phyloP scores from a whole-genome alignment of 2,797 vertebrate genomes.

The Synaphobranchus kaupii region DNA sequence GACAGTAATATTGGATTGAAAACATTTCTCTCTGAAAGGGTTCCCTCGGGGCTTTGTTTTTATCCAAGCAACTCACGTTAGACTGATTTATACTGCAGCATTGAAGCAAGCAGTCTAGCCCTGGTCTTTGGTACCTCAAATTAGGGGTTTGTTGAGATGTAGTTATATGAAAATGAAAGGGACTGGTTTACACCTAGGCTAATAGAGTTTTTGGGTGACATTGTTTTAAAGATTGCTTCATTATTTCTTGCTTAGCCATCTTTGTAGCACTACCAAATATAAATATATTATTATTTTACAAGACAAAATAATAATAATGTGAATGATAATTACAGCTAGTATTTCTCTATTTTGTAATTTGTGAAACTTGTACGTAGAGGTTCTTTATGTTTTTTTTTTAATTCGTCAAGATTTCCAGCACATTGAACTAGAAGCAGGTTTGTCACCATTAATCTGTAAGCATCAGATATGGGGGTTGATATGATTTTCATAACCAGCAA shows the following conservation, averaged over 20 bases:
- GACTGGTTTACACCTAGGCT: background rate
- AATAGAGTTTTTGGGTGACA: background rate
- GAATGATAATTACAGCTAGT: background rate
- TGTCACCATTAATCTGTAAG: too few relatives aligned
- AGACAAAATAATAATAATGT: conserved; percentile 7
- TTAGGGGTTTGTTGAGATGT: background rate
- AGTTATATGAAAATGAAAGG: background rate
- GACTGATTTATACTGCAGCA: background rate
- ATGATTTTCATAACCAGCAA: background rate
- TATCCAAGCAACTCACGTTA: background rate
- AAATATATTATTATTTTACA: background rate
- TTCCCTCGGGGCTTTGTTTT: background rate
- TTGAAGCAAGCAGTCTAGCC: background rate
- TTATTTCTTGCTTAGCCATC: background rate
- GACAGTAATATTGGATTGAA: background rate
- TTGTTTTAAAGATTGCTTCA: background rate
- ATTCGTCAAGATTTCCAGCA: too few relatives aligned
- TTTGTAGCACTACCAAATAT: background rate
- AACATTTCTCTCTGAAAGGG: background rate
- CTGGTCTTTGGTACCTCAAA: background rate
- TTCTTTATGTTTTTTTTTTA: too few relatives aligned
- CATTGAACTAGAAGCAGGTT: too few relatives aligned
- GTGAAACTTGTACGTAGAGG: background rate
- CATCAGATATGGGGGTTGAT: background rate
- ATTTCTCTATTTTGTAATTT: background rate